phyloP scores from a whole-genome alignment of 2,888 invertebrate species.

The Hirudinaria manillensis region DNA sequence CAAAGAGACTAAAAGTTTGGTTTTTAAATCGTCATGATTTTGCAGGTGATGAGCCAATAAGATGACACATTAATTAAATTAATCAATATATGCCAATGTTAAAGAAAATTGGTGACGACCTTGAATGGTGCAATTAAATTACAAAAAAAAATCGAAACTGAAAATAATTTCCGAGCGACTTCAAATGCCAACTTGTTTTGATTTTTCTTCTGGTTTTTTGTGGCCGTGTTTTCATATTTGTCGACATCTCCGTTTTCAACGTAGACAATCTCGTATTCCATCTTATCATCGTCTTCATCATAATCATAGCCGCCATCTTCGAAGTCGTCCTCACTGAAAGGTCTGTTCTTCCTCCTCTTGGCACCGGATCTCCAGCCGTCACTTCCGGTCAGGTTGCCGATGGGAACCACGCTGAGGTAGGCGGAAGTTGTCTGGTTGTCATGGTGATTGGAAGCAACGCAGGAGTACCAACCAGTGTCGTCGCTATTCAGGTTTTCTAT shows the following conservation, averaged over 20 bases:
- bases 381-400: conserved; percentile 9
- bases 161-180: no score
- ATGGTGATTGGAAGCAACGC: conserved; percentile 22
- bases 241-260: conserved; percentile 27
- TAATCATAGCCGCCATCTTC: conserved; percentile 18
- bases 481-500: conserved; percentile 23
- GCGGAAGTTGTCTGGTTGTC: conserved; percentile 22
- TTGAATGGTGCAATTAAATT: no score
- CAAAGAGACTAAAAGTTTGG: no score
- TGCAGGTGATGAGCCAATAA: no score
- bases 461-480: conserved; percentile 29
- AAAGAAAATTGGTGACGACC: no score
- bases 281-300: conserved; percentile 14
- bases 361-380: background rate
- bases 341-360: background rate
- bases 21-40: no score
- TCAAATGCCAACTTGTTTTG: conserved; percentile 9
- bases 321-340: background rate
- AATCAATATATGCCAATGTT: no score
- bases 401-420: conserved; percentile 22
- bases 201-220: conserved; percentile 7
- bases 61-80: no score
- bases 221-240: conserved; percentile 7
- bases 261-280: conserved; percentile 27
- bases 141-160: no score